Conservation (phyloP, 2,113 vertebrate genomes). For the Malurus elegans region DNA sequence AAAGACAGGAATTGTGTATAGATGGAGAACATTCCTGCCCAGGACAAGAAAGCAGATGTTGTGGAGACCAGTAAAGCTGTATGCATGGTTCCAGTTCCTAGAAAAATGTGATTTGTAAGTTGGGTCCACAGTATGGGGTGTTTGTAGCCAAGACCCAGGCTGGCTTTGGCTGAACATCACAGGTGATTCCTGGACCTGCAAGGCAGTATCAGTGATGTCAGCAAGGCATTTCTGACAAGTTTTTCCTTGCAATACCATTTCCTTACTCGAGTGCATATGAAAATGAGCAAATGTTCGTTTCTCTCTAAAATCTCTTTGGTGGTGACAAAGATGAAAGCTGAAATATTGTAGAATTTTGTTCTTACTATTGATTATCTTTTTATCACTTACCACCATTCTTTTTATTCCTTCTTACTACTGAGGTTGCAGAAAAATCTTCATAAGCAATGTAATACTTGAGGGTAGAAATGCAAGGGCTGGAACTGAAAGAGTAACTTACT, state of each 20-base stretch:
- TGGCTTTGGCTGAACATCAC: constrained; percentile 20
- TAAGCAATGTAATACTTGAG: constrained; percentile 27
- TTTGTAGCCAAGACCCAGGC: not conserved
- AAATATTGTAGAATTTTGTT: constrained; percentile 27
- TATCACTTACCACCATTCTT: constrained; percentile 30
- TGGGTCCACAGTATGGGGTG: not conserved
- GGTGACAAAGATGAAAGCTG: constrained; percentile 45
- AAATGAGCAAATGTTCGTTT: constrained; percentile 43
- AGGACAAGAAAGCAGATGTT: not conserved
- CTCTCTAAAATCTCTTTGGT: constrained; percentile 5
- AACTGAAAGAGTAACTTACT: not conserved
- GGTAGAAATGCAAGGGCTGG: not conserved
- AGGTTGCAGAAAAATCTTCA: constrained; percentile 20
- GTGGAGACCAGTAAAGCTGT: not conserved
- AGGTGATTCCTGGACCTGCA: constrained; percentile 26
- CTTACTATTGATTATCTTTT: constrained; percentile 47
- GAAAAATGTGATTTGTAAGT: not conserved
- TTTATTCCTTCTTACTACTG: constrained; percentile 29
- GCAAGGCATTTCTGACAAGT: constrained; percentile 28
- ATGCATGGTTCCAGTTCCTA: not conserved
- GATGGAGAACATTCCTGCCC: not conserved
- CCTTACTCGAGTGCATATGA: constrained; percentile 25
- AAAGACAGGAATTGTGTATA: not conserved
- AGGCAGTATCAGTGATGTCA: not conserved
- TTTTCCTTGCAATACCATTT: not conserved